Evolutionary conservation across 1,140 invertebrate species (phyloP).

Genomic region (Rhyacophila brunnea): DNA sequence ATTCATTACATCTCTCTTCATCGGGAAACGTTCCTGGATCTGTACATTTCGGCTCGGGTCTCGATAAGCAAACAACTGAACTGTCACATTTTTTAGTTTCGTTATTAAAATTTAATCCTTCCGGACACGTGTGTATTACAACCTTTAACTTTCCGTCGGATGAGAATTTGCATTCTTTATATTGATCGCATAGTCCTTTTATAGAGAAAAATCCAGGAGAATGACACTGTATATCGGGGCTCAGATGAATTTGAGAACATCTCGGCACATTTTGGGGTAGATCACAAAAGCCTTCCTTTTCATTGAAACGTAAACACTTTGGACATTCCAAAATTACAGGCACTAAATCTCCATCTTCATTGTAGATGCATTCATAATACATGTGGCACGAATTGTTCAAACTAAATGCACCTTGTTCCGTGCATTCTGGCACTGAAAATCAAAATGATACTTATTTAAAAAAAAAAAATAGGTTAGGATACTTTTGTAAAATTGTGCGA

Average conservation of each 20-base stretch:
- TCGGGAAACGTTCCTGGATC: constrained; percentile 9
- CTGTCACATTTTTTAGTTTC: constrained; percentile 17
- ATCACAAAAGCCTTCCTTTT: constrained; percentile 21
- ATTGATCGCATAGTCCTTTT: constrained; percentile 10
- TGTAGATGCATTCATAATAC: constrained; percentile 23
- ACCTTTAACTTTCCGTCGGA: constrained; percentile 5
- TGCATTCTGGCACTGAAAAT: background rate
- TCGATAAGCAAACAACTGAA: background rate
- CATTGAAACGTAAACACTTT: constrained; percentile 28
- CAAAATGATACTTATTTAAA: too few relatives aligned
- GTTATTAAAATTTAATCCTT: constrained; percentile 21
- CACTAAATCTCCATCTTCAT: constrained; percentile 15
- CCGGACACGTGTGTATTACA: constrained; percentile 11
- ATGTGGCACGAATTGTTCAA: constrained; percentile 19
- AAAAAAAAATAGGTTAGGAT: too few relatives aligned
- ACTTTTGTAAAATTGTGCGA: too few relatives aligned
- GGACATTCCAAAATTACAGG: constrained; percentile 17
- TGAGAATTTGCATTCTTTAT: constrained; percentile 19
- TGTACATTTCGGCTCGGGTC: constrained; percentile 4
- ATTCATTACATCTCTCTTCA: constrained; percentile 17
- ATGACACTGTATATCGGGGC: constrained; percentile 3
- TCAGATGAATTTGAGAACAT: constrained; percentile 6
- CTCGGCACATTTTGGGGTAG: constrained; percentile 21
- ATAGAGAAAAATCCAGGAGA: constrained; percentile 9
- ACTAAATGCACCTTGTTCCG: constrained; percentile 13